These are phyloP conservation scores for Heterodera filipjevi DNA, from an alignment of 2,888 invertebrate genomes.

Conservation along the genomic window DNA sequence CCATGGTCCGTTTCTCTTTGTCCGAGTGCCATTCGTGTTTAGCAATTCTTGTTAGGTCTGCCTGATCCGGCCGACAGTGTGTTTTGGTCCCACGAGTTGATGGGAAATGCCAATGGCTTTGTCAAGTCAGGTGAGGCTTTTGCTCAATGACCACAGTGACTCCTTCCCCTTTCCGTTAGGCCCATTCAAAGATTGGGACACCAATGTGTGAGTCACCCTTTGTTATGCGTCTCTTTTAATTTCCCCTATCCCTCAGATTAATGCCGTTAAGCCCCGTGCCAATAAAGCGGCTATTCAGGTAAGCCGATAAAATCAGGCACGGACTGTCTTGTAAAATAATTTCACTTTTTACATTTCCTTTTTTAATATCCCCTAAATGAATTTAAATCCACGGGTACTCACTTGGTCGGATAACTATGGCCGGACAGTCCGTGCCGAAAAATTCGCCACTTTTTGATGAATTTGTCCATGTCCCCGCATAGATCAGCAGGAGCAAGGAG, in stretches of 20 bases:
- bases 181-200: slow-evolving; percentile 63
- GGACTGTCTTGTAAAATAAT: no score
- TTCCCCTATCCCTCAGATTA: neutral
- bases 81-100: slow-evolving; percentile 60
- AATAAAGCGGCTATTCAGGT: slow-evolving; percentile 60
- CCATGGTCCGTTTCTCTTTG: slow-evolving; percentile 46
- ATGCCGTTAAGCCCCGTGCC: slow-evolving; percentile 63
- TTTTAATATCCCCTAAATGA: no score
- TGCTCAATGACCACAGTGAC: neutral
- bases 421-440: neutral
- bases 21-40: neutral
- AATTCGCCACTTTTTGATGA: neutral
- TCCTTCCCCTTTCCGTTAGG: slow-evolving; percentile 29
- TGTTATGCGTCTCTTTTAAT: neutral
- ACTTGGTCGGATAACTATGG: no score
- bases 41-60: slow-evolving; percentile 49
- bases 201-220: slow-evolving; percentile 50
- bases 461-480: neutral
- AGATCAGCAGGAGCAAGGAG: slow-evolving; percentile 60
- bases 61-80: slow-evolving; percentile 62
- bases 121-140: slow-evolving; percentile 42
- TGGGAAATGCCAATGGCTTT: slow-evolving; percentile 63
- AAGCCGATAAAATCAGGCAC: no score
- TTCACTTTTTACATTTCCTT: no score
- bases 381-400: no score